phyloP scores from a whole-genome alignment of 2,113 vertebrate species.

The Silurus asotus region DNA sequence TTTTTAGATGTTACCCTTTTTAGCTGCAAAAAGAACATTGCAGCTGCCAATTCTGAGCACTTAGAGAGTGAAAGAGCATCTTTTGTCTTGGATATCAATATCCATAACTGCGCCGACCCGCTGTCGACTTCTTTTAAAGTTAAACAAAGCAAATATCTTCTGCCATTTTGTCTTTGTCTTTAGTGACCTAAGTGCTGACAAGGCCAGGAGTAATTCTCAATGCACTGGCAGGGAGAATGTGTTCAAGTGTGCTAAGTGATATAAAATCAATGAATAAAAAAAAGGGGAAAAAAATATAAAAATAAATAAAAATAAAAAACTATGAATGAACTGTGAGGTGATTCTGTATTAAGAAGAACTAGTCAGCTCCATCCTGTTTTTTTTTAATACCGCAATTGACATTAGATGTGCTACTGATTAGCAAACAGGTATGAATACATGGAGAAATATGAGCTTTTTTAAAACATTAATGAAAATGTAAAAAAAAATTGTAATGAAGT shows the following conservation, averaged over 20 bases:
- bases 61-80: not conserved
- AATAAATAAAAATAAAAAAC: not conserved
- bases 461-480: too few relatives aligned
- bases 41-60: not conserved
- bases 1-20: slow-evolving; percentile 12
- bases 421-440: not conserved
- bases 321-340: slow-evolving; percentile 30
- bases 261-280: slow-evolving; percentile 52
- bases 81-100: slow-evolving; percentile 38
- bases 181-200: not conserved
- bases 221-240: slow-evolving; percentile 55
- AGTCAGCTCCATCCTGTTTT: slow-evolving; percentile 5
- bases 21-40: not conserved
- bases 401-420: slow-evolving; percentile 42
- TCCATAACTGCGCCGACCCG: slow-evolving; percentile 9
- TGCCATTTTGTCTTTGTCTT: slow-evolving; percentile 33
- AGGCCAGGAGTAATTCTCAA: not conserved
- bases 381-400: slow-evolving; percentile 36
- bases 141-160: slow-evolving; percentile 44
- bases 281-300: not conserved
- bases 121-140: slow-evolving; percentile 22
- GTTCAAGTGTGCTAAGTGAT: slow-evolving; percentile 49
- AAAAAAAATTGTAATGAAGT: not conserved
- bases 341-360: slow-evolving; percentile 44
- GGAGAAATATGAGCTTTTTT: not conserved